Percentiles rank a stretch among this genome's conserved stretches.
phyloP scores from a whole-genome alignment of 2,797 vertebrate genomes.

The Percopsis omiscomaycus region DNA sequence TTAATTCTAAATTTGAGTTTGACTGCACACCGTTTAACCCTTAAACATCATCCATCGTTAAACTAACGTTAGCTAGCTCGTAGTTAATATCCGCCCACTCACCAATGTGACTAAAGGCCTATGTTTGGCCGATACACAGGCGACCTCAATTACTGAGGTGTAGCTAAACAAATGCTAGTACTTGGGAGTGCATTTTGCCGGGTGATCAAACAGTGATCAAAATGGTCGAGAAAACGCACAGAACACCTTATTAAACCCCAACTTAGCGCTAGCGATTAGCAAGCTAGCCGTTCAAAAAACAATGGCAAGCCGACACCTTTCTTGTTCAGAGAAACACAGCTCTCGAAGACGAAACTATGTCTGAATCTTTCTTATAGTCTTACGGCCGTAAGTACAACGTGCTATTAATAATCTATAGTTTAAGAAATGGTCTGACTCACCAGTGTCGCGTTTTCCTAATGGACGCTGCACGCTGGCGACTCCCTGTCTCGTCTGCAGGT shows the following conservation, averaged over 20 bases:
- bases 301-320: constrained; percentile 8
- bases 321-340: too few relatives aligned
- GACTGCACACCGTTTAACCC: constrained; percentile 9
- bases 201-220: constrained; percentile 32
- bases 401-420: background rate
- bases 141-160: background rate
- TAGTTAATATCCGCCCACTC: background rate
- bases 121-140: too few relatives aligned
- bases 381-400: fast-evolving
- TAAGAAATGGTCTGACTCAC: constrained; percentile 30
- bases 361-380: fast-evolving
- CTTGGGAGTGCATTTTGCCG: background rate
- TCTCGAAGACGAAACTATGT: fast-evolving
- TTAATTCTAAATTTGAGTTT: constrained; percentile 48
- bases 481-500: constrained; percentile 23
- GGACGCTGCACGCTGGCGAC: constrained; percentile 25
- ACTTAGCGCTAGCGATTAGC: constrained; percentile 44
- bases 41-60: constrained; percentile 6
- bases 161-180: background rate
- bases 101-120: background rate
- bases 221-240: constrained; percentile 54
- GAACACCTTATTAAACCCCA: constrained; percentile 45
- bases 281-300: constrained; percentile 44
- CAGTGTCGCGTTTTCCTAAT: constrained; percentile 15
- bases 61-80: background rate